phyloP scores from a whole-genome alignment of 1,140 invertebrate species.

The Zelostemma sp. region DNA sequence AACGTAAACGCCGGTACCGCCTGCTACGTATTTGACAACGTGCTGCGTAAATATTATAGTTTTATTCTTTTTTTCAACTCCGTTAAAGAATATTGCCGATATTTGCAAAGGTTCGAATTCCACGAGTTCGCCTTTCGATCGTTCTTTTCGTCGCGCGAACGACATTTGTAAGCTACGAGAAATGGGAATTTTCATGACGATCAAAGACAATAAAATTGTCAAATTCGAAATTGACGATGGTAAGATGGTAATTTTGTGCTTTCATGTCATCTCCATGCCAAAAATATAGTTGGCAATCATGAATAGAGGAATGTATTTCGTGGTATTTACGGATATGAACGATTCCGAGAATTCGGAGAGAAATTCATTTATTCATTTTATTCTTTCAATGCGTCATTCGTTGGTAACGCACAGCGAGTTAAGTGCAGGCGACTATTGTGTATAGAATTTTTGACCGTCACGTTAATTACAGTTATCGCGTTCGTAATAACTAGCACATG shows the following conservation, averaged over 20 bases:
- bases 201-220: slow-evolving; percentile 19
- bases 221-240: slow-evolving; percentile 17
- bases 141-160: neutral
- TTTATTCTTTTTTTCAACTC: too few species aligned
- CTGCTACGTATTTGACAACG: neutral
- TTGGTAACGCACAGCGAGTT: neutral
- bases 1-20: slow-evolving; percentile 6
- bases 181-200: slow-evolving; percentile 30
- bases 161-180: too few species aligned
- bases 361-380: too few species aligned
- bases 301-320: too few species aligned
- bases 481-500: neutral
- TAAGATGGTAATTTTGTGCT: neutral
- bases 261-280: too few species aligned
- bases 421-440: neutral
- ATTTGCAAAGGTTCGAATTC: too few species aligned
- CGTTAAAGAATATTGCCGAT: too few species aligned
- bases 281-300: too few species aligned
- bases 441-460: neutral
- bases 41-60: too few species aligned
- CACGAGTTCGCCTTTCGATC: neutral
- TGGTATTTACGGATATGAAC: too few species aligned
- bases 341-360: too few species aligned
- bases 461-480: neutral
- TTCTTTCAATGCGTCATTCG: neutral